phyloP scores from a whole-genome alignment of 2,797 vertebrate species.

The Periparus ater region DNA sequence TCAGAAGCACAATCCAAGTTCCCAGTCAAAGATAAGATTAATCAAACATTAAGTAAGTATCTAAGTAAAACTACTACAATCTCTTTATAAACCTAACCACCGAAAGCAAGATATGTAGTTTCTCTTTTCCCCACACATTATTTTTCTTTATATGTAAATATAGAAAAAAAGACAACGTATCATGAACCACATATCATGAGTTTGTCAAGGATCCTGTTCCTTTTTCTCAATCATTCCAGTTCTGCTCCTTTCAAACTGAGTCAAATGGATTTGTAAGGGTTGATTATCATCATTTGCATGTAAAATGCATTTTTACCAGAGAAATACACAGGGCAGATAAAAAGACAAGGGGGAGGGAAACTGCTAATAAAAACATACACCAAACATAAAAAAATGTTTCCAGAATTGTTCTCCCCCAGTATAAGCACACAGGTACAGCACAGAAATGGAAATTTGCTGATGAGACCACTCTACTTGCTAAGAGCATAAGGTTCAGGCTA shows the following conservation, averaged over 20 bases:
- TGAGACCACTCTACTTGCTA: neutral
- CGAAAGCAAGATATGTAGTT: neutral
- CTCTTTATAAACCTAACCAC: neutral
- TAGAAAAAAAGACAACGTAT: neutral
- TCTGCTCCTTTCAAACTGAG: constrained; percentile 46
- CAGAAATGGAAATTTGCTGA: neutral
- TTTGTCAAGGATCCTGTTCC: neutral
- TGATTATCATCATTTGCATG: constrained; percentile 76
- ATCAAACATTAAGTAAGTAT: neutral
- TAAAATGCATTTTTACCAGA: constrained; percentile 68
- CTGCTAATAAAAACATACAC: neutral
- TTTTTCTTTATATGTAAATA: neutral
- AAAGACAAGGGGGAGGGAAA: neutral
- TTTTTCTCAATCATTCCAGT: neutral
- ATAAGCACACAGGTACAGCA: neutral
- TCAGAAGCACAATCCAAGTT: neutral
- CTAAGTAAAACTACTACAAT: neutral
- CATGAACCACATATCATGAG: fast-evolving
- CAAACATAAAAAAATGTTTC: neutral
- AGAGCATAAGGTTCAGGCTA: neutral
- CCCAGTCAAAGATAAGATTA: neutral
- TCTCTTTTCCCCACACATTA: neutral
- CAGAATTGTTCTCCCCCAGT: neutral
- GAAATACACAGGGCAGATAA: neutral
- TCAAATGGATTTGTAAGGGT: constrained; percentile 79